phyloP scores from a whole-genome alignment of 1,140 invertebrate genomes.

The Hyposmocoma kahamanoa region DNA sequence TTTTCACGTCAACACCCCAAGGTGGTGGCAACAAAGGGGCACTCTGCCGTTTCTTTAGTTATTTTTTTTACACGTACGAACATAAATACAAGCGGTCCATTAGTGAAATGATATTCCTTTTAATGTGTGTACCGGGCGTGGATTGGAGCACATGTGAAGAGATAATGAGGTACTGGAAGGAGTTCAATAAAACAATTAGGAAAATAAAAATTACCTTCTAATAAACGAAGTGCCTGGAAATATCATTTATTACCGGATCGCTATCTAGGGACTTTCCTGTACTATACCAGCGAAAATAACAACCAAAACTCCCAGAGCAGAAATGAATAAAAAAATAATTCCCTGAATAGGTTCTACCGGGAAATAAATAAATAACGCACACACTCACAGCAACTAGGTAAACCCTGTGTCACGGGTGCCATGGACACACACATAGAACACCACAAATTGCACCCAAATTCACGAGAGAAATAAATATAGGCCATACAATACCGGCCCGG shows the following conservation, averaged over 20 bases:
- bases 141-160: constrained; percentile 1
- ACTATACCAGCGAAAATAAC: background rate
- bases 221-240: background rate
- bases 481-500: too few relatives aligned
- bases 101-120: constrained; percentile 13
- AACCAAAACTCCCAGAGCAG: background rate
- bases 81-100: constrained; percentile 4
- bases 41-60: background rate
- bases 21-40: background rate
- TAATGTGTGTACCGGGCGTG: constrained; percentile 8
- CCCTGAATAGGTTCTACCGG: too few relatives aligned
- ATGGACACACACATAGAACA: too few relatives aligned
- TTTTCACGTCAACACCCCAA: background rate
- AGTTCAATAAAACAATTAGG: background rate
- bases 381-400: too few relatives aligned
- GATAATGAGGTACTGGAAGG: background rate
- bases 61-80: background rate
- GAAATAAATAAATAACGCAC: too few relatives aligned
- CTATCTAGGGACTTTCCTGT: background rate
- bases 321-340: too few relatives aligned
- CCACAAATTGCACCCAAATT: too few relatives aligned
- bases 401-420: too few relatives aligned
- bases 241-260: background rate
- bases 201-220: background rate
- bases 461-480: too few relatives aligned